Percentiles rank a stretch among this genome's conserved stretches.
Evolutionary conservation across 2,113 vertebrate genomes (phyloP).

Genomic region (Lipophrys pholis): DNA sequence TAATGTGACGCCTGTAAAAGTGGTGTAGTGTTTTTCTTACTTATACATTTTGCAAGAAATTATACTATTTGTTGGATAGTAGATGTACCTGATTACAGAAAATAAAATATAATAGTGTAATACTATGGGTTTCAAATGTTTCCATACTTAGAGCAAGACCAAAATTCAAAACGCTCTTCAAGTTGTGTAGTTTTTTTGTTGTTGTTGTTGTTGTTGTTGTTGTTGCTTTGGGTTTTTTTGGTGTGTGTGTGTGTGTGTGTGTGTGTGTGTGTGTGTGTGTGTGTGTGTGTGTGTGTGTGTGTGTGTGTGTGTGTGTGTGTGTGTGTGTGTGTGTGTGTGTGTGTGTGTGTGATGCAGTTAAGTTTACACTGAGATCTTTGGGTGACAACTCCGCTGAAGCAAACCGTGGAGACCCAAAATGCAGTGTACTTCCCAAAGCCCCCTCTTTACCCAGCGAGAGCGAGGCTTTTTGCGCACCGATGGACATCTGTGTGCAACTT

Average conservation of each 20-base stretch:
- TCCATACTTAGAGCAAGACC: neutral
- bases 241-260: too few relatives aligned
- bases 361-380: slow-evolving; percentile 38
- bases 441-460: neutral
- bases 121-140: neutral
- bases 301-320: too few relatives aligned
- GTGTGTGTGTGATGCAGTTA: too few relatives aligned
- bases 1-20: neutral
- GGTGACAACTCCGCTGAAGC: slow-evolving; percentile 32
- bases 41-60: neutral
- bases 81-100: neutral
- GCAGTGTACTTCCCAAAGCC: neutral
- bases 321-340: too few relatives aligned
- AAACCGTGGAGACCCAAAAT: neutral
- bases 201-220: too few relatives aligned
- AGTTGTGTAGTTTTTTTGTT: neutral
- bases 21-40: neutral
- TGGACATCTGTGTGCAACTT: slow-evolving; percentile 76
- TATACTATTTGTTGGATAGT: neutral
- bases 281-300: too few relatives aligned
- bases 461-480: slow-evolving; percentile 37
- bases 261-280: too few relatives aligned
- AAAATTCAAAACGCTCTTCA: neutral
- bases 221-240: too few relatives aligned
- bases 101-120: neutral